phyloP scores from a whole-genome alignment of 2,113 vertebrate species.

The Rhinopomastus cyanomelas region DNA sequence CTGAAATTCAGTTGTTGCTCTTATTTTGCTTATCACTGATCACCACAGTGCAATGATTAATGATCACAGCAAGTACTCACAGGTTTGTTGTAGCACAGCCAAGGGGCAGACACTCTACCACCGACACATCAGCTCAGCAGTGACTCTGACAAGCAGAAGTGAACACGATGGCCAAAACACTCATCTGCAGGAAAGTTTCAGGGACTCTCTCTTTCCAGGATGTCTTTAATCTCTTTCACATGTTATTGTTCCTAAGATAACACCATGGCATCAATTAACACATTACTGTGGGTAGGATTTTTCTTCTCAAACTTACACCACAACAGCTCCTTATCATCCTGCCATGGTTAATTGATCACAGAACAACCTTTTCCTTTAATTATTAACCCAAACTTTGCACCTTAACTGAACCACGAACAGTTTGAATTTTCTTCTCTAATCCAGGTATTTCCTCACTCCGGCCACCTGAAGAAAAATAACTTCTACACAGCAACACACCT shows the following conservation, averaged over 20 bases:
- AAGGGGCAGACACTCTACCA: not conserved
- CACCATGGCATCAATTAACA: not conserved
- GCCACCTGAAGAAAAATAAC: not conserved
- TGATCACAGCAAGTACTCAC: not conserved
- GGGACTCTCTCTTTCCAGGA: not conserved
- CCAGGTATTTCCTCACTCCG: not conserved
- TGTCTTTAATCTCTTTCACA: not conserved
- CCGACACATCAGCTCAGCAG: not conserved
- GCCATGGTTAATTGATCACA: not conserved
- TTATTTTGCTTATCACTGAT: not conserved
- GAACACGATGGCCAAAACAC: too few species aligned
- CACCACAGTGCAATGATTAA: not conserved
- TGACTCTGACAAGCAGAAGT: not conserved
- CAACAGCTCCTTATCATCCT: not conserved
- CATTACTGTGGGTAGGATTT: not conserved
- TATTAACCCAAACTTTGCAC: not conserved
- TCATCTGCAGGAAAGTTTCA: not conserved
- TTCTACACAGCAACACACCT: not conserved
- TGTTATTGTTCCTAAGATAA: not conserved
- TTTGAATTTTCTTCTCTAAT: not conserved
- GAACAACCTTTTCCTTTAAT: not conserved
- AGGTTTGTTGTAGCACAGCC: not conserved
- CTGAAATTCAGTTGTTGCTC: not conserved
- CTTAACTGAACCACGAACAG: not conserved
- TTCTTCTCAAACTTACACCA: not conserved